Conservation (phyloP, 1,140 invertebrate species). For the Thaumatotibia leucotreta region DNA sequence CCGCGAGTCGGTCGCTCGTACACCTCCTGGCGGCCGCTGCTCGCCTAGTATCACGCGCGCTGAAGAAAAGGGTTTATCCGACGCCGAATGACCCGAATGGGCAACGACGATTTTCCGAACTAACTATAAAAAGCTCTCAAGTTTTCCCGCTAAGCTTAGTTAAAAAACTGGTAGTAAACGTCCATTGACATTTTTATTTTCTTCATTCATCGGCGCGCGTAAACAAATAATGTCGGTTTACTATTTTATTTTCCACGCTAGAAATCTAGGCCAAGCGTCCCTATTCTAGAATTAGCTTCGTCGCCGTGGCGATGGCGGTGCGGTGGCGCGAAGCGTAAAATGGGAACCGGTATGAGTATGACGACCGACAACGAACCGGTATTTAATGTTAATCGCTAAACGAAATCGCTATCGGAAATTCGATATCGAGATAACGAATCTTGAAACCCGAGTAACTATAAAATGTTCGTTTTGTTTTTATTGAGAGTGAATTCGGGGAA, state of each 20-base stretch:
- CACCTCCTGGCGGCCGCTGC: slow-evolving; percentile 54
- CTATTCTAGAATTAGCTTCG: slow-evolving; percentile 56
- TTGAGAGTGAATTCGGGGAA: not conserved
- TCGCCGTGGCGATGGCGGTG: slow-evolving; percentile 45
- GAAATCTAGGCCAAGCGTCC: slow-evolving; percentile 59
- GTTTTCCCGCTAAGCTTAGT: slow-evolving; percentile 52
- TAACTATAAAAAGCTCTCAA: slow-evolving; percentile 28
- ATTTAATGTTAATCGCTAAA: slow-evolving; percentile 7
- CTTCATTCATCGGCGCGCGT: slow-evolving; percentile 13
- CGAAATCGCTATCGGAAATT: slow-evolving; percentile 8
- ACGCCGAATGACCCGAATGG: slow-evolving; percentile 53
- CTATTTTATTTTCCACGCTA: slow-evolving; percentile 40
- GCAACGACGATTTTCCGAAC: slow-evolving; percentile 65
- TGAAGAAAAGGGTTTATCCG: slow-evolving; percentile 77
- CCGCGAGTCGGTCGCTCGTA: slow-evolving; percentile 24
- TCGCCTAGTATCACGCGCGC: slow-evolving; percentile 74
- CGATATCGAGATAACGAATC: slow-evolving; percentile 13
- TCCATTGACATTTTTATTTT: slow-evolving; percentile 16
- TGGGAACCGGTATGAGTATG: slow-evolving; percentile 30
- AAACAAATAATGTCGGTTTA: slow-evolving; percentile 16
- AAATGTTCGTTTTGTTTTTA: not conserved
- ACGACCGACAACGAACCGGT: not conserved
- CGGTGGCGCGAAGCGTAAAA: slow-evolving; percentile 48
- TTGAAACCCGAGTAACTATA: slow-evolving; percentile 1
- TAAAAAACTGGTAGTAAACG: not conserved